A percentile compares a stretch with the other conserved stretches of the same genome.
Conservation (phyloP, 2,797 vertebrate genomes). For the Cuculus canorus region DNA sequence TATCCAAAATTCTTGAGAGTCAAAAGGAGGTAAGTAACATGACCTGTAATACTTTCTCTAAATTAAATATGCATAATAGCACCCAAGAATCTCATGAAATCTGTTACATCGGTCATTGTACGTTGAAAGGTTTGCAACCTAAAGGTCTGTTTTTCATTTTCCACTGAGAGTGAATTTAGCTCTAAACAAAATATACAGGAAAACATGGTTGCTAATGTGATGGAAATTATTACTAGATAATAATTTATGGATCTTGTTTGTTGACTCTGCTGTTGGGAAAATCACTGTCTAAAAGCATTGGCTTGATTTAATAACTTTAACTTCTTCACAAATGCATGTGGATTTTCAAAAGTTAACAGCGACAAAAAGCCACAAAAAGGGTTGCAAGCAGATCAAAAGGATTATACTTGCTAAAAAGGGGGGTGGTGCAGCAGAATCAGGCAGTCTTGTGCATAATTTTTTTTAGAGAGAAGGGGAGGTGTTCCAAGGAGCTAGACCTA, state of each 20-base stretch:
- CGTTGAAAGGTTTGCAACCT: neutral
- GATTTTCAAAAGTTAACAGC: neutral
- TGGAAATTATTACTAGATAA: conserved; percentile 20
- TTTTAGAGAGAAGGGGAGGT: neutral
- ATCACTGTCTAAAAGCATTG: conserved; percentile 4
- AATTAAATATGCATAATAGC: neutral
- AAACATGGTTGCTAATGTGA: neutral
- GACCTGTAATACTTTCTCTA: neutral
- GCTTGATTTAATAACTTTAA: conserved; percentile 14
- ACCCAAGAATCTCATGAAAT: neutral
- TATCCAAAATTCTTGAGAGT: neutral
- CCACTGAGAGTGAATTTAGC: neutral
- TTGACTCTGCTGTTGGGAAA: conserved; percentile 21
- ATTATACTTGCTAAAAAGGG: neutral
- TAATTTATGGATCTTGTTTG: conserved; percentile 30
- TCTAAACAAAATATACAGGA: conserved; percentile 14
- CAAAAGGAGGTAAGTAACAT: neutral
- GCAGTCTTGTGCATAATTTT: neutral
- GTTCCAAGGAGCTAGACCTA: neutral
- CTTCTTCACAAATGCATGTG: neutral
- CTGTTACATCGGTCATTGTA: neutral
- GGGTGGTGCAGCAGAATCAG: neutral
- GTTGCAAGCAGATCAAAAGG: neutral
- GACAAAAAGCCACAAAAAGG: neutral
- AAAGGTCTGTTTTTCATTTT: conserved; percentile 1